These are phyloP conservation scores for Columba guinea DNA, from an alignment of 2,797 vertebrate genomes.

Conservation along the genomic window DNA sequence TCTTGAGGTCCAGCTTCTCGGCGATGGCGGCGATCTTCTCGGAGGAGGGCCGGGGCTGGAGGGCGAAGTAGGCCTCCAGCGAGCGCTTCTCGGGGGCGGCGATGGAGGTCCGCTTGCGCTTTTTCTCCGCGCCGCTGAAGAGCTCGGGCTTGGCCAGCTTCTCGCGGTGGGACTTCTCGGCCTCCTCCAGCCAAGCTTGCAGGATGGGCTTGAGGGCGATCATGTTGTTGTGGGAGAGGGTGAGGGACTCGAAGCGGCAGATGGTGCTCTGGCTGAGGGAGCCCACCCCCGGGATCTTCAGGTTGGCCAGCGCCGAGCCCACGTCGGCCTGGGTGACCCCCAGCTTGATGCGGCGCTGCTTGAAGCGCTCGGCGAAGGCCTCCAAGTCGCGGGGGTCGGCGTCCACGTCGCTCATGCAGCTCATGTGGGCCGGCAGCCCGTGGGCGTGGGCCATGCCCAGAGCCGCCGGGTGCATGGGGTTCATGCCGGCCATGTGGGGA, in stretches of 20 bases:
- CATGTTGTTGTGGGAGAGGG: conserved; percentile 94
- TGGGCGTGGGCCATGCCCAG: conserved; percentile 97
- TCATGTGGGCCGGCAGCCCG: conserved; percentile 93
- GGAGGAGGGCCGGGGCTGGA: conserved; percentile 94
- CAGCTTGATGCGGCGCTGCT: conserved; percentile 97
- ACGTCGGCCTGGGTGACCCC: conserved; percentile 98
- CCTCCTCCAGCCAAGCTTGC: conserved; percentile 96
- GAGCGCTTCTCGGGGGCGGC: conserved; percentile 95
- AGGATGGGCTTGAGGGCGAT: conserved; percentile 95
- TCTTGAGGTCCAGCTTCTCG: conserved; percentile 97
- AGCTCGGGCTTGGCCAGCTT: conserved; percentile 97
- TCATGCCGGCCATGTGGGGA: conserved; percentile 97
- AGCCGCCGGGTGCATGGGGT: conserved; percentile 98
- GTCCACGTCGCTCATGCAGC: conserved; percentile 96
- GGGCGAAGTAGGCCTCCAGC: conserved; percentile 94
- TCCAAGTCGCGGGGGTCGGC: conserved; percentile 96
- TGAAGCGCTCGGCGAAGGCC: conserved; percentile 97
- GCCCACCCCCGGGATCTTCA: conserved; percentile 92
- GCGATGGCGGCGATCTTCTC: conserved; percentile 98
- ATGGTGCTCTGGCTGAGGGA: conserved; percentile 94
- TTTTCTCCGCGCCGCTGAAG: conserved; percentile 95
- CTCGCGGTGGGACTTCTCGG: conserved; percentile 94
- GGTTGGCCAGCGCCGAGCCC: conserved; percentile 90
- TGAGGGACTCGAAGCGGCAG: conserved; percentile 92
- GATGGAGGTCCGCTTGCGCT: conserved; percentile 95